phyloP scores from a whole-genome alignment of 2,888 invertebrate species.

The Peribatodes rhomboidaria region DNA sequence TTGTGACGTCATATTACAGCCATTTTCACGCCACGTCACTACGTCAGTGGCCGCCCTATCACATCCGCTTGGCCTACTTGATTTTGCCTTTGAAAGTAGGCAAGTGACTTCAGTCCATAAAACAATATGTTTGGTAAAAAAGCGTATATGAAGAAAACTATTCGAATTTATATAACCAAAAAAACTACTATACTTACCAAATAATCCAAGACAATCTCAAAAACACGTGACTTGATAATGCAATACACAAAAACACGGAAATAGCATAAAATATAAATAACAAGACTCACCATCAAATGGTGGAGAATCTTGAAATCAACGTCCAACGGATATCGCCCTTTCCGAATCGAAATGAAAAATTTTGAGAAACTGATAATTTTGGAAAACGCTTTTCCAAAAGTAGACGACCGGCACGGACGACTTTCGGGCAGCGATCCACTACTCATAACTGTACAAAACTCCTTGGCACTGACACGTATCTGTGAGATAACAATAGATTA shows the following conservation, averaged over 20 bases:
- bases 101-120: not conserved
- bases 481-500: slow-evolving; percentile 61
- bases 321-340: slow-evolving; percentile 22
- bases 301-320: slow-evolving; percentile 15
- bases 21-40: not conserved
- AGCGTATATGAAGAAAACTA: not conserved
- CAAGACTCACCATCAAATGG: slow-evolving; percentile 44
- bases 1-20: not conserved
- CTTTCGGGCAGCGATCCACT: slow-evolving; percentile 48
- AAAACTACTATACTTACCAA: slow-evolving; percentile 15
- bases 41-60: not conserved
- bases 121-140: not conserved
- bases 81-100: not conserved
- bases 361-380: slow-evolving; percentile 40
- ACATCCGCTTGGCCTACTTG: not conserved
- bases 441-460: slow-evolving; percentile 56
- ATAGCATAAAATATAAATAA: not conserved
- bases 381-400: slow-evolving; percentile 29
- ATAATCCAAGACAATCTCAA: not conserved
- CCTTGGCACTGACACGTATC: slow-evolving; percentile 45
- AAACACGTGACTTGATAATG: slow-evolving; percentile 2
- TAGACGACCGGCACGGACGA: slow-evolving; percentile 41
- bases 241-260: slow-evolving; percentile 5
- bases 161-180: not conserved
- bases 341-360: slow-evolving; percentile 36